Evolutionary conservation across 2,113 vertebrate genomes (phyloP), one percentile per base, ranked within the genome.

Genomic region (Pedionomus torquatus): DNA sequence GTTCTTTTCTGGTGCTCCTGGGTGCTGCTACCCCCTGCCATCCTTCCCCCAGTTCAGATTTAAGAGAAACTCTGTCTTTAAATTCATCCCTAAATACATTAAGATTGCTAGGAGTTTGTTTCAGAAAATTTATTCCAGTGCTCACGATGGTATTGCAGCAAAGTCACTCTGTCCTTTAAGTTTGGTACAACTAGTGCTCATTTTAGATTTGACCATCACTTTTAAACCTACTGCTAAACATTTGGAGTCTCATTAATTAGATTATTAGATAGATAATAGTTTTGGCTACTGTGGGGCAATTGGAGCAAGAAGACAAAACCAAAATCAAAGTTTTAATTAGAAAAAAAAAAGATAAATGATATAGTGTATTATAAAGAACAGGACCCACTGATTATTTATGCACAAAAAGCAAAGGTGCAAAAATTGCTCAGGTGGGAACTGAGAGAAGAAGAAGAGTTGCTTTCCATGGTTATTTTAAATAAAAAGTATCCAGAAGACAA

Each of bases 1-100:
- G 57, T 83, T 90, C 82, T 39, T 75, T 93, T 88, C 57, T 76
- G 39, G 30, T 87, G 43, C 37, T 90, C 30, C 78, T 66, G 17
- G 61, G 28, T 30, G n/a, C 37, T 79, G 49, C 7, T 9, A 21
- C 0, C 13, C 21, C 10, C 17, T 3, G 0, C 41, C 5, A 25
- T 7, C 9, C 5, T 19, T 18, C 21, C 5, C 5, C 2, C 30
- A 12, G 28, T 37, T 84, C 21, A 82, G n/a, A 76, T 79, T 74
- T 57, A 82, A 70, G 33, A 90, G 51, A 93, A 72, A 39, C 10
- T 46, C 35, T 60, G 19, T 10, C 26, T 49, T 78, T 65, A 77
- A 65, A 74, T 84, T 69, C 33, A 61, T 17, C 15, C 46, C 49
- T 65, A 69, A 74, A 48, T 39, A 64, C 13, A 20, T 49, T 24